A percentile compares a stretch with the other conserved stretches of the same genome.
Evolutionary conservation across 2,888 invertebrate species (phyloP).

Genomic region (Melinopterus prodromus): DNA sequence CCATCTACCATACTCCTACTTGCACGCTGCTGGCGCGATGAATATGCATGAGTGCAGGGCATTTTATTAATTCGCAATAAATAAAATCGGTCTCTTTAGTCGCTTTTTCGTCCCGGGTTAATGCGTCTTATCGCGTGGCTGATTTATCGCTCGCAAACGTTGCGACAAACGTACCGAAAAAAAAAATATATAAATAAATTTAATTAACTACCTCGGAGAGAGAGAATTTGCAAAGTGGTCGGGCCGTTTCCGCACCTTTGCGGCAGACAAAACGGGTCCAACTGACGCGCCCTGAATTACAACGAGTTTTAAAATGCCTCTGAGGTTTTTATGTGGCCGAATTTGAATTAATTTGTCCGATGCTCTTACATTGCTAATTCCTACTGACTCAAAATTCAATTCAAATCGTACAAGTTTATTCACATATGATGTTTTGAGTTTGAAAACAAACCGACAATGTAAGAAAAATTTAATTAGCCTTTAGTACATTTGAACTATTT

Average conservation of each 20-base stretch:
- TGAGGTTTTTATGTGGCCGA: not conserved
- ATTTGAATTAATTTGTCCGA: not conserved
- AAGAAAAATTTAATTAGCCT: no score
- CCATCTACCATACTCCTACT: not conserved
- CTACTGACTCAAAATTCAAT: no score
- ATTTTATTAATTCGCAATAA: conserved; percentile 4
- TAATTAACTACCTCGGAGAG: not conserved
- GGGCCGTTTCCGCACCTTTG: not conserved
- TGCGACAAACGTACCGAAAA: not conserved
- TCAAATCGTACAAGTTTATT: no score
- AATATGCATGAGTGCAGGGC: not conserved
- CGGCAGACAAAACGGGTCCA: not conserved
- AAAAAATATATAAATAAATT: not conserved
- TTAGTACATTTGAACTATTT: no score
- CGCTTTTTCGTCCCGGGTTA: not conserved
- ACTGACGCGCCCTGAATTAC: not conserved
- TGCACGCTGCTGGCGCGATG: not conserved
- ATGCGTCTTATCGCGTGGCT: not conserved
- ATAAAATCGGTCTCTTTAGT: not conserved
- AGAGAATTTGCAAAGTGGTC: not conserved
- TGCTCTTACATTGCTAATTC: not conserved
- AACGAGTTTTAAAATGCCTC: not conserved
- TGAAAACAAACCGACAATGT: no score
- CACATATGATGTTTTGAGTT: no score
- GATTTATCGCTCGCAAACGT: not conserved